Percentiles rank a stretch among this genome's conserved stretches.
phyloP scores from a whole-genome alignment of 1,140 invertebrate species.

The Drosophila triauraria region DNA sequence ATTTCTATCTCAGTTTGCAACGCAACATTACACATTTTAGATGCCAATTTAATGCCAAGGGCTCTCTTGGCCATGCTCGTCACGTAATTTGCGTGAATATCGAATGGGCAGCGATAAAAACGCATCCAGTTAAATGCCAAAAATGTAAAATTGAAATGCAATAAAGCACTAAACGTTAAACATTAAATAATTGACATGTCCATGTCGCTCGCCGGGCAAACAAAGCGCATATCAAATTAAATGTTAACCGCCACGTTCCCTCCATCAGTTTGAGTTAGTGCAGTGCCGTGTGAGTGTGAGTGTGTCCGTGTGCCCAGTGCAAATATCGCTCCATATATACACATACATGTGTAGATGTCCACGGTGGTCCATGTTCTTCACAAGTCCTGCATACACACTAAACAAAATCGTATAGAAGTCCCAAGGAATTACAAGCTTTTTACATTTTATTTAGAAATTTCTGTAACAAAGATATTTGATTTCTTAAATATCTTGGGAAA shows the following conservation, averaged over 20 bases:
- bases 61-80: slow-evolving; percentile 12
- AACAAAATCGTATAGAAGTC: background rate
- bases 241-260: slow-evolving; percentile 24
- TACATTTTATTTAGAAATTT: background rate
- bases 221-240: slow-evolving; percentile 72
- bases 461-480: too few species aligned
- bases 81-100: slow-evolving; percentile 43
- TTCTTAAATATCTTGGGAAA: too few species aligned
- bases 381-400: background rate
- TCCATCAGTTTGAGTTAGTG: slow-evolving; percentile 2
- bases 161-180: slow-evolving; percentile 70
- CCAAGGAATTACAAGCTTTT: too few species aligned
- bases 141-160: slow-evolving; percentile 69
- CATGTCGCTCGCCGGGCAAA: slow-evolving; percentile 55
- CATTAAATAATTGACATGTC: slow-evolving; percentile 77
- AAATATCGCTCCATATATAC: slow-evolving; percentile 9
- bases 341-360: background rate
- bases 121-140: slow-evolving; percentile 41
- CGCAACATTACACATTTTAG: slow-evolving; percentile 16
- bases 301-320: slow-evolving; percentile 1
- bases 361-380: background rate
- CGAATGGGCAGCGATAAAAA: slow-evolving; percentile 48
- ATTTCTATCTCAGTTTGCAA: slow-evolving; percentile 1
- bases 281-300: background rate
- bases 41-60: slow-evolving; percentile 13